Evolutionary conservation across 2,888 invertebrate genomes (phyloP).

Genomic region (Lissonota sp.): DNA sequence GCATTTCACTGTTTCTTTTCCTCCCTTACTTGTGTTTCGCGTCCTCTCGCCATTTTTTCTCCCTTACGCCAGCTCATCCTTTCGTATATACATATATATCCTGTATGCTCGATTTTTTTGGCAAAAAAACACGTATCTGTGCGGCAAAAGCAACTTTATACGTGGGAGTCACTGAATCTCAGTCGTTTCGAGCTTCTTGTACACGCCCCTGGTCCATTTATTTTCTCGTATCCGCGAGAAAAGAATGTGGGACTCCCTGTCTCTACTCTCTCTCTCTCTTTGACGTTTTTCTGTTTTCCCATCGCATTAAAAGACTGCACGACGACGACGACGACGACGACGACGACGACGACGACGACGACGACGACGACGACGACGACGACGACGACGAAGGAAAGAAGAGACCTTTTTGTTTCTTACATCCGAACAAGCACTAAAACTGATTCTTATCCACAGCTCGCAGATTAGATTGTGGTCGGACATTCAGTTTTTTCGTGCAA

Average conservation of each 20-base stretch:
- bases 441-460: too few species aligned
- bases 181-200: constrained; percentile 5
- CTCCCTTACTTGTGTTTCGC: constrained; percentile 24
- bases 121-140: constrained; percentile 28
- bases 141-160: constrained; percentile 6
- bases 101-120: constrained; percentile 33
- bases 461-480: too few species aligned
- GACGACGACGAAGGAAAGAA: background rate
- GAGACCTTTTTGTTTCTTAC: too few species aligned
- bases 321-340: background rate
- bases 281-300: too few species aligned
- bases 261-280: background rate
- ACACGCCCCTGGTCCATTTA: constrained; percentile 22
- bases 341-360: too few species aligned
- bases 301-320: background rate
- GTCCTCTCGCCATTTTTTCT: constrained; percentile 4
- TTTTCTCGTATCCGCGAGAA: constrained; percentile 9
- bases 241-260: background rate
- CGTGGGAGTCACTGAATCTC: constrained; percentile 40
- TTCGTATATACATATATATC: background rate
- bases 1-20: constrained; percentile 36
- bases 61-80: background rate
- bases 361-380: too few species aligned
- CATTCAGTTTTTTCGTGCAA: too few species aligned
- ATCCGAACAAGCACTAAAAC: too few species aligned